These are phyloP conservation scores for Octopus sinensis DNA, from an alignment of 1,140 invertebrate species.

Conservation along the genomic window DNA sequence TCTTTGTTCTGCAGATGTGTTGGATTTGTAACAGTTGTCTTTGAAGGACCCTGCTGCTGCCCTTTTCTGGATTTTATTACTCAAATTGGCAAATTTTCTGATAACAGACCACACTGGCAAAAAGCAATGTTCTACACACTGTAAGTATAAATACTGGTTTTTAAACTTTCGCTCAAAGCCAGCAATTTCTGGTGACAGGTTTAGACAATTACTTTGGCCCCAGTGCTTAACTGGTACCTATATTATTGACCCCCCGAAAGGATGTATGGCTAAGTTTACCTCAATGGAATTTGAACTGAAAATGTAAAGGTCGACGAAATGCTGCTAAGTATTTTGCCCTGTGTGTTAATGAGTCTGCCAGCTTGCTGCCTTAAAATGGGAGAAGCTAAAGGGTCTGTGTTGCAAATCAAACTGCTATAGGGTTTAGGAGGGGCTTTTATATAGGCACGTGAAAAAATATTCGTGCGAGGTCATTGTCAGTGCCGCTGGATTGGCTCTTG, in stretches of 20 bases:
- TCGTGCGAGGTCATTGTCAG: too few relatives aligned
- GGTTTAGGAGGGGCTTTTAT: too few relatives aligned
- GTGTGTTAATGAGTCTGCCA: too few relatives aligned
- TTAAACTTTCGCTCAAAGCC: neutral
- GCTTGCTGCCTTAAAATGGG: too few relatives aligned
- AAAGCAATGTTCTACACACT: slow-evolving; percentile 80
- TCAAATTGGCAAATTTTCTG: slow-evolving; percentile 74
- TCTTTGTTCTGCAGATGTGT: slow-evolving; percentile 66
- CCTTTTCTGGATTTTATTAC: slow-evolving; percentile 90
- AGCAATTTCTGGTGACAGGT: neutral
- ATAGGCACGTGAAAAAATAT: too few relatives aligned
- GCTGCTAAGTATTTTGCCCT: too few relatives aligned
- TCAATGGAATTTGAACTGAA: too few relatives aligned
- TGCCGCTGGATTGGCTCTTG: too few relatives aligned
- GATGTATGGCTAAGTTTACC: too few relatives aligned
- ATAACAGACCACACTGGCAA: slow-evolving; percentile 83
- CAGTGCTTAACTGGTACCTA: neutral
- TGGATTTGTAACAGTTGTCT: slow-evolving; percentile 78
- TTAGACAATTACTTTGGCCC: neutral
- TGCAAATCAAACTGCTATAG: too few relatives aligned
- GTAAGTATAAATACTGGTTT: slow-evolving; percentile 66
- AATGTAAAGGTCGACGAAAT: too few relatives aligned
- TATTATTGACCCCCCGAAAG: neutral
- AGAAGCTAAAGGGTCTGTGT: too few relatives aligned
- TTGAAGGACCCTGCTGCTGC: slow-evolving; percentile 93